Conservation (phyloP, 1,140 invertebrate genomes). For the Drosophila parabipectinata region DNA sequence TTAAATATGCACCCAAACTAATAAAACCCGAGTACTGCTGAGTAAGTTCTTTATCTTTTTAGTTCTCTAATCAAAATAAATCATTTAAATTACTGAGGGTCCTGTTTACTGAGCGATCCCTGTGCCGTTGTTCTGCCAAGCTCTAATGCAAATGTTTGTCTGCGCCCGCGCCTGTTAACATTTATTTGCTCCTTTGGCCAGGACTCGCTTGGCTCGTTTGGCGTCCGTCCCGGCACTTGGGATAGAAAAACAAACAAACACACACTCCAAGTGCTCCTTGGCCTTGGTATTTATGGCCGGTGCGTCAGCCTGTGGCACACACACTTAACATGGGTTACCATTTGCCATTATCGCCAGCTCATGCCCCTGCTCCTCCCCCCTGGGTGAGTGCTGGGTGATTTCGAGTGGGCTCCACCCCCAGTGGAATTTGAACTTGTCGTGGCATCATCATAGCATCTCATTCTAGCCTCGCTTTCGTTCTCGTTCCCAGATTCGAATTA, state of each 20-base stretch:
- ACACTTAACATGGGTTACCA: slow-evolving; percentile 53
- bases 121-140: slow-evolving; percentile 31
- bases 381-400: background rate
- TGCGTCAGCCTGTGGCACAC: slow-evolving; percentile 62
- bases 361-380: background rate
- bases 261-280: slow-evolving; percentile 72
- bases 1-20: no score
- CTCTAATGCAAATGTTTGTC: slow-evolving; percentile 66
- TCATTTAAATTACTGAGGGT: background rate
- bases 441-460: slow-evolving; percentile 30
- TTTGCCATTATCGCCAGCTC: slow-evolving; percentile 13
- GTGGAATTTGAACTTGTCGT: slow-evolving; percentile 74
- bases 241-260: slow-evolving; percentile 68
- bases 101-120: slow-evolving; percentile 3
- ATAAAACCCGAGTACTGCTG: no score
- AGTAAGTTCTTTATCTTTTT: background rate
- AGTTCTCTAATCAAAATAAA: background rate
- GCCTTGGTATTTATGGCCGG: slow-evolving; percentile 72
- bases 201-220: slow-evolving; percentile 13
- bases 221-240: slow-evolving; percentile 29
- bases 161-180: slow-evolving; percentile 49
- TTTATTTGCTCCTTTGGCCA: slow-evolving; percentile 41
- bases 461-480: slow-evolving; percentile 40
- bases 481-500: slow-evolving; percentile 52
- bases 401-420: slow-evolving; percentile 49